phyloP scores from a whole-genome alignment of 2,113 vertebrate genomes.

The Campylomormyrus numenius region DNA sequence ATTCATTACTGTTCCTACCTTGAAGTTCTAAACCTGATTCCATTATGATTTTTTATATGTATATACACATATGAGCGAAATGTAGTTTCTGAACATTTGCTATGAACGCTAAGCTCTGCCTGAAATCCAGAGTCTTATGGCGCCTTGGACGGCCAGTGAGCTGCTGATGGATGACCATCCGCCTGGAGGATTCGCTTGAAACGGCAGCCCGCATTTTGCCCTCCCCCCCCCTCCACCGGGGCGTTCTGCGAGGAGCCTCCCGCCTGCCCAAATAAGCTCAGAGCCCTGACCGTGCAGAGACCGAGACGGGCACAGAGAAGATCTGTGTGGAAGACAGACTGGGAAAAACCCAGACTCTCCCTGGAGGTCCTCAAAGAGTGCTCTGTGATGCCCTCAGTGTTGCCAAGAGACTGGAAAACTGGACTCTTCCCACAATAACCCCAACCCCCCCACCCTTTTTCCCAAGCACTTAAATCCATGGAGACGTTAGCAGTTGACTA shows the following conservation, averaged over 20 bases:
- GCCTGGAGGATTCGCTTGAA: not conserved
- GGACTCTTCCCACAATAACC: not conserved
- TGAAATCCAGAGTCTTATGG: not conserved
- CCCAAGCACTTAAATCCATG: conserved; percentile 5
- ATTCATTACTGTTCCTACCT: conserved; percentile 6
- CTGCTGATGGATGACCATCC: not conserved
- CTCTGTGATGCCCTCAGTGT: not conserved
- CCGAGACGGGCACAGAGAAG: not conserved
- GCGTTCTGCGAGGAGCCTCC: not conserved
- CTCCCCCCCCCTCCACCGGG: not conserved
- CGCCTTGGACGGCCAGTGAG: not conserved
- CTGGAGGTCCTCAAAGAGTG: not conserved
- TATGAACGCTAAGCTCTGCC: not conserved
- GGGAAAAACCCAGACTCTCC: not conserved
- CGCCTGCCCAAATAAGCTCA: not conserved
- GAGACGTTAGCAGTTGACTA: not conserved
- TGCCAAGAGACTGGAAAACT: not conserved
- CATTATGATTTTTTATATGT: not conserved
- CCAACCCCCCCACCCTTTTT: not conserved
- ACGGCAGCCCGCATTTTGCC: not conserved
- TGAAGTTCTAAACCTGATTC: conserved; percentile 5
- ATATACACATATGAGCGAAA: not conserved
- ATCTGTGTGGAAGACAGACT: not conserved
- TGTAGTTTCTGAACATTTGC: not conserved
- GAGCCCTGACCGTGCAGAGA: not conserved